Conservation (phyloP, 2,888 invertebrate species). For the Tiliacea aurago region DNA sequence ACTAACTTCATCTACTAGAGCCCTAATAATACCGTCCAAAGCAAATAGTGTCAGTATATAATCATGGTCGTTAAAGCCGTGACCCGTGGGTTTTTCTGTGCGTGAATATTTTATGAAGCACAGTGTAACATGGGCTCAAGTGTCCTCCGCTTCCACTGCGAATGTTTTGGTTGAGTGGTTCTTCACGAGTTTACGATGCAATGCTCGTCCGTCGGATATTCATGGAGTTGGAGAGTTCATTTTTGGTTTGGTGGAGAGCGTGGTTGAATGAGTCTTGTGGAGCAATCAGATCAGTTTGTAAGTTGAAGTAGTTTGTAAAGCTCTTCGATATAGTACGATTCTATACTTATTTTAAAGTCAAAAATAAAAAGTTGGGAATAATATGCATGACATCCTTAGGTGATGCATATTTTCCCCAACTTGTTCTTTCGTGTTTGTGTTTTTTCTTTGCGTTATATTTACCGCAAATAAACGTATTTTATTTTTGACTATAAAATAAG, state of each 20-base stretch:
- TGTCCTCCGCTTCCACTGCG: constrained; percentile 46
- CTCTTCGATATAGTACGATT: neutral
- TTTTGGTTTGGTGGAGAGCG: constrained; percentile 46
- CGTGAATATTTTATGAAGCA: constrained; percentile 72
- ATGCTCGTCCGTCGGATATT: constrained; percentile 53
- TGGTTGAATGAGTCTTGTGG: constrained; percentile 32
- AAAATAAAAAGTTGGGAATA: too few species aligned
- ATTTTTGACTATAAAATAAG: too few species aligned
- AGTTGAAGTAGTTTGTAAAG: constrained; percentile 15
- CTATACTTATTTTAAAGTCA: neutral
- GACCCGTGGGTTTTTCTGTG: constrained; percentile 67
- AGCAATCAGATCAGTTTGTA: constrained; percentile 28
- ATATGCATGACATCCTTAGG: too few species aligned
- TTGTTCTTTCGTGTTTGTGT: too few species aligned
- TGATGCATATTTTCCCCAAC: too few species aligned
- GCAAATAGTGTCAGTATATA: constrained; percentile 43
- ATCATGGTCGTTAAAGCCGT: constrained; percentile 55
- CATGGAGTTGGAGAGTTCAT: constrained; percentile 48
- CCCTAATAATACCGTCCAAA: constrained; percentile 12
- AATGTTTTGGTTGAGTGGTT: constrained; percentile 64
- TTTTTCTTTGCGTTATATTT: too few species aligned
- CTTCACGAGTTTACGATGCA: constrained; percentile 62
- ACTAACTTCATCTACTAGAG: neutral
- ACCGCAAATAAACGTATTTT: too few species aligned
- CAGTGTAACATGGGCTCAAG: constrained; percentile 58